Evolutionary conservation across 2,797 vertebrate species (phyloP).

Genomic region (Pangasius sanitwongsei): DNA sequence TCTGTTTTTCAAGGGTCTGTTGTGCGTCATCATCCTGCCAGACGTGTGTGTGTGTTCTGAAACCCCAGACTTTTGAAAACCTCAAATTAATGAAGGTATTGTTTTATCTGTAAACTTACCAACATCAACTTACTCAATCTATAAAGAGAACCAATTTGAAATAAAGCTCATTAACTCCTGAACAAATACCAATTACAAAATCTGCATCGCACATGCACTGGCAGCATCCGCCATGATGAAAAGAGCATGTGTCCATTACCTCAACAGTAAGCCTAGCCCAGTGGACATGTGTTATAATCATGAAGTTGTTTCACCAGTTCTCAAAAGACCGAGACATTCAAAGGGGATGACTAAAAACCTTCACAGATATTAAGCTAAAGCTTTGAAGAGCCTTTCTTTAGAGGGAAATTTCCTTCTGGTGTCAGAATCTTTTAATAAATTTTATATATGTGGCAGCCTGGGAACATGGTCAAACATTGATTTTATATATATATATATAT

Average conservation of each 20-base stretch:
- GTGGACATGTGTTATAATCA: conserved; percentile 21
- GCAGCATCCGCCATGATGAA: background rate
- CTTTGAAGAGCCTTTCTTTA: background rate
- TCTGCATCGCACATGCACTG: background rate
- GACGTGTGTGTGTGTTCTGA: conserved; percentile 16
- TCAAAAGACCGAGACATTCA: background rate
- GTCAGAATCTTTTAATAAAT: background rate
- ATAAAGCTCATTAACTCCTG: background rate
- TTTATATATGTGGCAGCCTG: background rate
- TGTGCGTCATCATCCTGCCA: conserved; percentile 34
- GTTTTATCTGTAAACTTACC: conserved; percentile 1
- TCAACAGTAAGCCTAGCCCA: background rate
- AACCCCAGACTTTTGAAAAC: conserved; percentile 9
- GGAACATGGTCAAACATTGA: background rate
- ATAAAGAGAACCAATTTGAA: background rate
- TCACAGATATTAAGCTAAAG: background rate
- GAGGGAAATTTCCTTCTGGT: background rate
- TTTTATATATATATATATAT: too few relatives aligned
- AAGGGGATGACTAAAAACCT: background rate
- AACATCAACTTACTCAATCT: background rate
- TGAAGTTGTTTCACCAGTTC: conserved; percentile 5
- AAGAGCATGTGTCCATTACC: conserved; percentile 19
- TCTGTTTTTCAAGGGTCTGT: conserved; percentile 34
- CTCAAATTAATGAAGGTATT: background rate
- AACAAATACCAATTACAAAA: background rate